Evolutionary conservation across 2,113 vertebrate genomes (phyloP), one percentile per base, ranked within the genome.

Genomic region (Struthio camelus): DNA sequence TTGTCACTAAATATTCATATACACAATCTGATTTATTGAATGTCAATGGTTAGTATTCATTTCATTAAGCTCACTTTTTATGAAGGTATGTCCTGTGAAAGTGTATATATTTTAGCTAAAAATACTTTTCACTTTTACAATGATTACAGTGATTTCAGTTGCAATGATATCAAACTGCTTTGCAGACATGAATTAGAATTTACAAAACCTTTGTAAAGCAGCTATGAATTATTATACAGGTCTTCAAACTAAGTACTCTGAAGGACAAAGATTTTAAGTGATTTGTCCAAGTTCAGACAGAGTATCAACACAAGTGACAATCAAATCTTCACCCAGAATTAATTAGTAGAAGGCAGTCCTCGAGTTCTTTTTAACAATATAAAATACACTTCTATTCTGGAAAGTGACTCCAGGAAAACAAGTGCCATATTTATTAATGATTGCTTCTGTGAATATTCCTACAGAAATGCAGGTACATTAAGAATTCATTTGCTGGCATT

Each of bases 171-270:
- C 23, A 90, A 84, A 84, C 16, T 71, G 44, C 13, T 65, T 67
- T 72, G 61, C 19, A 94, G 84, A 79, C 61, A 81, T n/a, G 32
- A 93, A 81, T 44, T 92, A 84, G 90, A 88, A 15, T 89, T 75
- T 78, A 32, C 42, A 85, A 90, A 83, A 85, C 7, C 27, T 88
- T 78, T 89, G 34, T 71, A 81, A 25, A 84, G 34, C 19, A 71
- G 27, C 42, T 54, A 59, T 67, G 51, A 67, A 42, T 54, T 78
- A 23, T 75, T 93, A 59, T 42, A 46, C 2, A 1, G 34, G 3
- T 72, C 69, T 81, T 84, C n/a, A 65, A 65, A 81, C 9, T 69
- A 34, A 84, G 22, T 76, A 76, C 6, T 64, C 9, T 81, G 65
- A 92, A 94, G 48, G 48, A 76, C 61, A 87, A 58, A 72, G 28